Base-by-base conservation (phyloP, 2,113 vertebrate genomes). In the Melozone crissalis region DNA sequence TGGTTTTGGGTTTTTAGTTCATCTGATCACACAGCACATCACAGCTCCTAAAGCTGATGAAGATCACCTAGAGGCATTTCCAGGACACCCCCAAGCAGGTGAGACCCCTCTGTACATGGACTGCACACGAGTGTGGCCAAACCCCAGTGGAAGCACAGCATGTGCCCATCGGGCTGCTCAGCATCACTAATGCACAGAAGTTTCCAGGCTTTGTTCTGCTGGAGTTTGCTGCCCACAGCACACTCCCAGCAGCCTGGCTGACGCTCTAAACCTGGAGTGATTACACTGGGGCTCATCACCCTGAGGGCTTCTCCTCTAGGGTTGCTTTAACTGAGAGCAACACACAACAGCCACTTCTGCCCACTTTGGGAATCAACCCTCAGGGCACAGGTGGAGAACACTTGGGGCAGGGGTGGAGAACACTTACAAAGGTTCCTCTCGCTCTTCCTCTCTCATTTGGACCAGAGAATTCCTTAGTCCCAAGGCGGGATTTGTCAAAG, bases 391-490 rank as follows among this genome's bases (percentile, higher is more conserved):
- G 11, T 15, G 11, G 17, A 69, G 43, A 68, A 16, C 20, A 11
- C 6, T 12, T 1, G 17, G 69, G 15, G 28, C 31, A 35, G 24
- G 24, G 9, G 7, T 15, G 24, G 24, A 66, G 65, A 61, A 84
- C 65, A 98, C 99, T 99, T 98, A 99, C 99, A 97, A 99, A 99
- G 95, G 98, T 98, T 95, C 98, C 99, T 79, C 97, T 98, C 5
- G 97, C 97, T 96, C 97, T 97, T 95, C 98, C 97, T 96, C 98
- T 98, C 73, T 99, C 99, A 51, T 82, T 97, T 37, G 98, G 96
- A 89, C 98, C 98, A 44, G 96, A 55, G 46, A 98, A 98, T 43
- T 99, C 99, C 66, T 97, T 98, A 75, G 98, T 98, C 81, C 98
- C 98, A 41, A 98, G 97, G 11, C 97, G 97, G 27, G 98, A 97